These are phyloP conservation scores for Sebastes cheni DNA, from an alignment of 2,797 vertebrate genomes.

Conservation along the genomic window DNA sequence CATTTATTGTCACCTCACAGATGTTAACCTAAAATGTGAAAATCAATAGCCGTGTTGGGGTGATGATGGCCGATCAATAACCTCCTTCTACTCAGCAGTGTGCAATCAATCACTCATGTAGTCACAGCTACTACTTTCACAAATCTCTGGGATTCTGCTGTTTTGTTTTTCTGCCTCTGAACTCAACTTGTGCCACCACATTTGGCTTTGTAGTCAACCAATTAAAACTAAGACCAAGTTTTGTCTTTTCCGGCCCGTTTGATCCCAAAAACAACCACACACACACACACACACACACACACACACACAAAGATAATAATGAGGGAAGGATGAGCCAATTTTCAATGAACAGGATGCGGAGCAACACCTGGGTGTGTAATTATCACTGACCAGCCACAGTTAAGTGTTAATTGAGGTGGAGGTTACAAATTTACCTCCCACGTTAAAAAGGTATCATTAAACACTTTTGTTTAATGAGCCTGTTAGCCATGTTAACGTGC, in stretches of 20 bases:
- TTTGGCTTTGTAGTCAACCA: slow-evolving; percentile 45
- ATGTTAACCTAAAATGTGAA: slow-evolving; percentile 21
- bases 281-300: background rate
- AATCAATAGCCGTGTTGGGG: slow-evolving; percentile 38
- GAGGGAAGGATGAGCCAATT: slow-evolving; percentile 18
- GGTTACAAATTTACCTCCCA: slow-evolving; percentile 64
- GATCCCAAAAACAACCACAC: slow-evolving; percentile 15
- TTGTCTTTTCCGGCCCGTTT: background rate
- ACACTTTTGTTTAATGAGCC: slow-evolving; percentile 74
- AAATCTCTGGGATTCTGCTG: background rate
- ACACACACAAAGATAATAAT: slow-evolving; percentile 5
- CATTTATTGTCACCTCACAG: slow-evolving; percentile 17
- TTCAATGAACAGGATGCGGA: slow-evolving; percentile 39
- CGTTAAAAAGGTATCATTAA: slow-evolving; percentile 54
- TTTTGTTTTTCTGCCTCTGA: background rate
- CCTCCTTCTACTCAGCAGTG: slow-evolving; percentile 9
- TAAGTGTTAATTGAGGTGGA: slow-evolving; percentile 66
- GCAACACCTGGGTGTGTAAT: slow-evolving; percentile 50
- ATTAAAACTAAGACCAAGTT: slow-evolving; percentile 54
- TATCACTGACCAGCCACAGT: slow-evolving; percentile 48
- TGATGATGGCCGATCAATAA: slow-evolving; percentile 41
- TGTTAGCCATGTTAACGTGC: slow-evolving; percentile 41
- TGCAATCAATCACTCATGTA: slow-evolving; percentile 30
- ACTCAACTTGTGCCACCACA: background rate
- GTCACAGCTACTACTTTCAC: background rate